Conservation (phyloP, 2,797 vertebrate genomes). For the Poecilia velifera region DNA sequence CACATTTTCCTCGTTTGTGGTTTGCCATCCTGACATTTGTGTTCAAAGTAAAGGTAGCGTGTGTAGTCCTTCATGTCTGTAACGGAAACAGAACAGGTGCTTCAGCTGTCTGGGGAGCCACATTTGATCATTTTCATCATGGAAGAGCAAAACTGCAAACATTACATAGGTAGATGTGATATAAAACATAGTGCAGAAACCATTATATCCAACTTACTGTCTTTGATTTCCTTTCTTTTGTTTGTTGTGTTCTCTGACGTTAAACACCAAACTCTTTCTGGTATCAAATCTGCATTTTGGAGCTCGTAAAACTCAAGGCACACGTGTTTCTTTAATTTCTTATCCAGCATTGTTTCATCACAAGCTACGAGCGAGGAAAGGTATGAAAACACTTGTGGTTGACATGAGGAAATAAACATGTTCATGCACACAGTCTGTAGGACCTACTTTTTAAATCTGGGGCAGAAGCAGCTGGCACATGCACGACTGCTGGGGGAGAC, state of each 20-base stretch:
- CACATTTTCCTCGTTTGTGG: constrained; percentile 61
- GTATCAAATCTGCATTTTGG: constrained; percentile 28
- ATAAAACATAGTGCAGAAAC: background rate
- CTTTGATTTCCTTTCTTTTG: background rate
- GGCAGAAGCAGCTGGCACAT: constrained; percentile 28
- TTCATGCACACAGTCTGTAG: background rate
- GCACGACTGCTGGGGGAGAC: constrained; percentile 50
- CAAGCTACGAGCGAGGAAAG: constrained; percentile 50
- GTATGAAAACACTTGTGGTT: background rate
- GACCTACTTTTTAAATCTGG: constrained; percentile 53
- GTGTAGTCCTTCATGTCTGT: constrained; percentile 61
- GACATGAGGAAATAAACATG: background rate
- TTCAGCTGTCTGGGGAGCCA: background rate
- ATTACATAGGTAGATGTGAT: too few species aligned
- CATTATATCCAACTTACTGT: constrained; percentile 36
- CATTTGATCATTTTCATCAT: background rate
- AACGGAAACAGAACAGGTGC: constrained; percentile 29
- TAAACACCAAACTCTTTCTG: constrained; percentile 25
- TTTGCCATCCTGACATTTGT: constrained; percentile 34
- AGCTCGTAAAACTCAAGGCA: constrained; percentile 66
- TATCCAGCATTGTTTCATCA: background rate
- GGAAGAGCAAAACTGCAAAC: background rate
- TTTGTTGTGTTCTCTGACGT: background rate
- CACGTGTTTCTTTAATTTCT: background rate
- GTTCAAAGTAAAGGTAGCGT: constrained; percentile 73